A percentile compares a stretch with the other conserved stretches of the same genome.
Conservation (phyloP, 2,888 invertebrate species). For the Philonicus albiceps region DNA sequence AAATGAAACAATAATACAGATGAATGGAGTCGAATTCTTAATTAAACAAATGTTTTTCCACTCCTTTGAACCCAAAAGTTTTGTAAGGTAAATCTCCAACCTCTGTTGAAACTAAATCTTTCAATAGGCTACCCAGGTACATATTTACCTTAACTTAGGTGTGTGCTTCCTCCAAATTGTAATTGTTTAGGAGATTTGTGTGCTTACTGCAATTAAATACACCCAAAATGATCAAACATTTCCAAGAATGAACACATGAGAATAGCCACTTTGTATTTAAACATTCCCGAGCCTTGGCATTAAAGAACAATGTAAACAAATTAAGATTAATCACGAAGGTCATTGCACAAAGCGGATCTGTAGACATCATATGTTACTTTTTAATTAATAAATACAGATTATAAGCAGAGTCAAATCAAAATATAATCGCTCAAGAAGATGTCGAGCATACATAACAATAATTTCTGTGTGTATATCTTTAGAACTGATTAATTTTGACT, state of each 20-base stretch:
- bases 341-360: not conserved
- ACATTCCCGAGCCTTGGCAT: not conserved
- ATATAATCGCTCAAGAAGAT: too few relatives aligned
- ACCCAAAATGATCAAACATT: not conserved
- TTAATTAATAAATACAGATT: not conserved
- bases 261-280: not conserved
- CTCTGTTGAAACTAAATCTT: not conserved
- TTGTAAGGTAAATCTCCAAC: not conserved
- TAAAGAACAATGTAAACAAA: not conserved
- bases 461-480: too few relatives aligned
- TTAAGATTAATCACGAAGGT: not conserved
- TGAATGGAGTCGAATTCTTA: not conserved
- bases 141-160: not conserved
- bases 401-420: not conserved
- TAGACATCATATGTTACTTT: not conserved
- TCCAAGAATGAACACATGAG: not conserved
- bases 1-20: not conserved
- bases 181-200: not conserved
- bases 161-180: not conserved
- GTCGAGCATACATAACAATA: too few relatives aligned
- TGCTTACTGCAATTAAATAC: not conserved
- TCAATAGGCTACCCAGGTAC: not conserved
- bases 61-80: not conserved
- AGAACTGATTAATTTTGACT: too few relatives aligned
- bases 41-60: not conserved